These are phyloP conservation scores for Abscondita cerata DNA, from an alignment of 2,888 invertebrate species.

Conservation along the genomic window DNA sequence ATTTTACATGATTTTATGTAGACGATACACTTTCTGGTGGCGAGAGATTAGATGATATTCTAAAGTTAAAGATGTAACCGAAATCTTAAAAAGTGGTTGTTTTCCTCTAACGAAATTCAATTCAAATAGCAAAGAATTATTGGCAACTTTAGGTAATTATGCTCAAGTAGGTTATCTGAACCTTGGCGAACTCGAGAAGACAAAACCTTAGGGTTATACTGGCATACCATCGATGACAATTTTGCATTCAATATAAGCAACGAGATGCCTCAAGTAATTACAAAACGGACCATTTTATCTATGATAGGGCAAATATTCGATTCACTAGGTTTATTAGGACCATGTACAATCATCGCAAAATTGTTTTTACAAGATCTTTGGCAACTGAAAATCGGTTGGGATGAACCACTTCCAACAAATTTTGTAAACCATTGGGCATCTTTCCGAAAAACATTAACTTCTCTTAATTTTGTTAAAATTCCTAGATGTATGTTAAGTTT, in stretches of 20 bases:
- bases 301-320: neutral
- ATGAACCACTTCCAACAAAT: neutral
- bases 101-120: slow-evolving; percentile 32
- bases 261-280: neutral
- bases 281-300: neutral
- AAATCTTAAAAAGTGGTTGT: slow-evolving; percentile 27
- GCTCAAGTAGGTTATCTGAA: slow-evolving; percentile 1
- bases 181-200: neutral
- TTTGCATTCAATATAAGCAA: slow-evolving; percentile 33
- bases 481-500: neutral
- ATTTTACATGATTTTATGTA: slow-evolving; percentile 38
- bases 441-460: too few relatives aligned
- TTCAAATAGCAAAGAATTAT: too few relatives aligned
- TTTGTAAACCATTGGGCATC: too few relatives aligned
- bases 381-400: too few relatives aligned
- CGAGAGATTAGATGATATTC: neutral
- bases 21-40: slow-evolving; percentile 31
- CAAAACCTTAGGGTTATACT: slow-evolving; percentile 15
- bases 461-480: neutral
- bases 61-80: neutral
- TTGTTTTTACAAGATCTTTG: too few relatives aligned
- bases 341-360: neutral
- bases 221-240: slow-evolving; percentile 33
- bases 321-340: neutral
- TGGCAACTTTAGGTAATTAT: neutral